Conservation (phyloP, 2,113 vertebrate genomes). For the Delphinapterus leucas region DNA sequence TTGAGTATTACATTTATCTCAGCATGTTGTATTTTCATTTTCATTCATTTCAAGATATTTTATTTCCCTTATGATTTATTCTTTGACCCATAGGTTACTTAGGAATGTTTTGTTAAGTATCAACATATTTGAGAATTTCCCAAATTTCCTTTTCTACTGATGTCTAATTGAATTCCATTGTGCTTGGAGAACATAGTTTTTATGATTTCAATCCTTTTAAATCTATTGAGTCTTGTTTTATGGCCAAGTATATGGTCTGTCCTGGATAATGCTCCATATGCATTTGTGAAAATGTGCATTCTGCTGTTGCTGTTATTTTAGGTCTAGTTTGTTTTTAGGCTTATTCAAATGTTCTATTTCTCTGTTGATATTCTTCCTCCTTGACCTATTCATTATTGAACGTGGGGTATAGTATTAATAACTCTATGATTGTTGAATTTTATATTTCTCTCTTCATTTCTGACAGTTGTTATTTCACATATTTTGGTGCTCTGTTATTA, state of each 20-base stretch:
- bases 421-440: neutral
- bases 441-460: no score
- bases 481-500: no score
- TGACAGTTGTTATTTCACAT: no score
- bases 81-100: neutral
- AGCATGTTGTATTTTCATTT: neutral
- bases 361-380: neutral
- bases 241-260: neutral
- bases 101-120: neutral
- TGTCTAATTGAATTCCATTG: neutral
- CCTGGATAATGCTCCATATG: neutral
- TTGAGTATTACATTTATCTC: neutral
- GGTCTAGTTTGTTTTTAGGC: neutral
- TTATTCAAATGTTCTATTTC: neutral
- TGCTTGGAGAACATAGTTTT: neutral
- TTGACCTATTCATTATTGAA: neutral
- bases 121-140: neutral
- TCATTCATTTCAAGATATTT: neutral
- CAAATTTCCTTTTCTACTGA: neutral
- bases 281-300: neutral
- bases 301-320: neutral
- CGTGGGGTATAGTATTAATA: neutral
- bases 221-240: neutral
- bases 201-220: neutral
- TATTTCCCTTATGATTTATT: neutral